These are phyloP conservation scores for Drosophila rufa DNA, from an alignment of 1,140 invertebrate genomes.

Conservation along the genomic window DNA sequence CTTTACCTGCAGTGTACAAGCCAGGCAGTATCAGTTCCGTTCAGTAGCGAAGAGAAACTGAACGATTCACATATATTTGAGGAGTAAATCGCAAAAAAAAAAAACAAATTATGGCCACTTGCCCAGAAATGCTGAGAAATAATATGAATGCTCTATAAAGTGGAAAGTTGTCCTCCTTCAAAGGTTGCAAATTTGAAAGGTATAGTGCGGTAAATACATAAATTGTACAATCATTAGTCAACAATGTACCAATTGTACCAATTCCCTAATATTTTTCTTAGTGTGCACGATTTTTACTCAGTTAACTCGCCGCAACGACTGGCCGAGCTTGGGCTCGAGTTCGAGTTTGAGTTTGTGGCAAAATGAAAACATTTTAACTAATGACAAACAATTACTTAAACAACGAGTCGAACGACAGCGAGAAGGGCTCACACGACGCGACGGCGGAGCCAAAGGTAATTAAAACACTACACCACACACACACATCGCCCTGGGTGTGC, in stretches of 20 bases:
- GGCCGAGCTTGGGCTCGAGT: neutral
- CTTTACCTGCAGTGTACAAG: no score
- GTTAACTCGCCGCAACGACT: neutral
- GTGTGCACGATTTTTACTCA: constrained; percentile 4
- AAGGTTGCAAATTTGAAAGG: no score
- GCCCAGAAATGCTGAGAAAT: no score
- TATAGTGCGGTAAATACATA: neutral
- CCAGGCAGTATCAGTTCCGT: no score
- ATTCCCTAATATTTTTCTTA: neutral
- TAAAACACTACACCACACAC: constrained; percentile 60
- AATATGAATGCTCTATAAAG: no score
- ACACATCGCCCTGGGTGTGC: constrained; percentile 8
- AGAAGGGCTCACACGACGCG: constrained; percentile 33
- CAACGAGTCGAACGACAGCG: constrained; percentile 66
- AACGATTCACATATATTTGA: no score
- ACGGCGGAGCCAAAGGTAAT: constrained; percentile 69
- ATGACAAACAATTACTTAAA: constrained; percentile 83
- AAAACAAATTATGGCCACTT: no score
- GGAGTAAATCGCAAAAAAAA: no score
- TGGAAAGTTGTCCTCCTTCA: no score
- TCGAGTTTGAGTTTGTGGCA: constrained; percentile 30
- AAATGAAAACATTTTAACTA: constrained; percentile 84
- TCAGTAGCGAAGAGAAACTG: no score
- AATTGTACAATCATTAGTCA: no score
- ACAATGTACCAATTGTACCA: no score